Conservation (phyloP, 2,113 vertebrate genomes). For the Chrysemys picta region DNA sequence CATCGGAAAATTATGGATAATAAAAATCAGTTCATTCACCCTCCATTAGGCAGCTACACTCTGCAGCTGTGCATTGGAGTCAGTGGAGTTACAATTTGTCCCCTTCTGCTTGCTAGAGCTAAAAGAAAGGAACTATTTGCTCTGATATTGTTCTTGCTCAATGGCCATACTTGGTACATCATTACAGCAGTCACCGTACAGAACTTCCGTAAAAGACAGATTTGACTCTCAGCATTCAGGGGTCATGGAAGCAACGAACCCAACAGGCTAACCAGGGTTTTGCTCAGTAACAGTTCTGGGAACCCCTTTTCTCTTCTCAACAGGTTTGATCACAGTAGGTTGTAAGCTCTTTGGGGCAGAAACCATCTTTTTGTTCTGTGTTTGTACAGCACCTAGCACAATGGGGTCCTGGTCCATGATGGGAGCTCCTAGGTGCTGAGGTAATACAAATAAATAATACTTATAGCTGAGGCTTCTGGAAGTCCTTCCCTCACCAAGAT, state of each 20-base stretch:
- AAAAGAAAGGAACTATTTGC: not conserved
- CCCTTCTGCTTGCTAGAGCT: not conserved
- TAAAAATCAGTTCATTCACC: not conserved
- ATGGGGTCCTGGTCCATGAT: not conserved
- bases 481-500: not conserved
- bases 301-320: not conserved
- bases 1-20: not conserved
- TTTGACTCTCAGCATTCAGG: conserved; percentile 1
- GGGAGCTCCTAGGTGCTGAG: not conserved
- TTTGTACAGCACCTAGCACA: not conserved
- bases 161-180: not conserved
- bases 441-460: not conserved
- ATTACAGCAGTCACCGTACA: conserved; percentile 33
- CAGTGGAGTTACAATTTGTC: not conserved
- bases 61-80: not conserved
- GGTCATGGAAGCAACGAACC: conserved; percentile 31
- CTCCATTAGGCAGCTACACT: not conserved
- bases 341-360: not conserved
- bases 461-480: not conserved
- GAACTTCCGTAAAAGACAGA: conserved; percentile 5
- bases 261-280: conserved; percentile 50
- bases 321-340: not conserved
- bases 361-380: not conserved
- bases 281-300: not conserved
- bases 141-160: fast-evolving